phyloP scores from a whole-genome alignment of 2,888 invertebrate genomes.

The Platerodrilus igneus region DNA sequence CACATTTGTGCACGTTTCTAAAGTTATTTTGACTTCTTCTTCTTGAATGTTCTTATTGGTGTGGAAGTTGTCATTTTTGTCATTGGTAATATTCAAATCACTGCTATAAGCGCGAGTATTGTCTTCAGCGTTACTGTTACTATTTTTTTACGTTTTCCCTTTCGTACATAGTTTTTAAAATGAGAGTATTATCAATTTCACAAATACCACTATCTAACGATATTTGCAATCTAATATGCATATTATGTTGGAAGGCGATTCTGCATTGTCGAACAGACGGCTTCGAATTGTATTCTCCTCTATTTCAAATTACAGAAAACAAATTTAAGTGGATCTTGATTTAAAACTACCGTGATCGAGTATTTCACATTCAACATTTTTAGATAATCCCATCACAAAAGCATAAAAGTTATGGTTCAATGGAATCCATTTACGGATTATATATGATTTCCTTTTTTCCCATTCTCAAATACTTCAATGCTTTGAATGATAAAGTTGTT shows the following conservation, averaged over 20 bases:
- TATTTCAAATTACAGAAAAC: slow-evolving; percentile 24
- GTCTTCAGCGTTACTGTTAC: too few relatives aligned
- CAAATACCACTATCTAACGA: slow-evolving; percentile 20
- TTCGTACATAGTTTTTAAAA: too few relatives aligned
- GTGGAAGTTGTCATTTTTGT: too few relatives aligned
- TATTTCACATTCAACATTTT: slow-evolving; percentile 18
- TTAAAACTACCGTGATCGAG: slow-evolving; percentile 15
- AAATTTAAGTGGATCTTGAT: slow-evolving; percentile 32
- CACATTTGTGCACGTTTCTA: too few relatives aligned
- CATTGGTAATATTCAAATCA: too few relatives aligned
- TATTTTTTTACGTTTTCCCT: too few relatives aligned
- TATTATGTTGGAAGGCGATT: slow-evolving; percentile 23
- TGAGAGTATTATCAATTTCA: slow-evolving; percentile 12
- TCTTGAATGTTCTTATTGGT: too few relatives aligned
- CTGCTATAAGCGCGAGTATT: too few relatives aligned
- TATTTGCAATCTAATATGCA: slow-evolving; percentile 17
- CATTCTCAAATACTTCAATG: slow-evolving; percentile 18
- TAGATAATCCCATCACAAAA: slow-evolving; percentile 26
- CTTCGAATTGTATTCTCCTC: slow-evolving; percentile 27
- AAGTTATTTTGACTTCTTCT: too few relatives aligned
- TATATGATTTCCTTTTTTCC: slow-evolving; percentile 20
- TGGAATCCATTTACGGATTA: slow-evolving; percentile 29
- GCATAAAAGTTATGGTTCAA: slow-evolving; percentile 27
- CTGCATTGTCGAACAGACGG: slow-evolving; percentile 23
- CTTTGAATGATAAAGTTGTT: slow-evolving; percentile 19